A percentile compares a stretch with the other conserved stretches of the same genome.
These are phyloP conservation scores for Homarus gammarus DNA, from an alignment of 2,888 invertebrate genomes.

Conservation along the genomic window DNA sequence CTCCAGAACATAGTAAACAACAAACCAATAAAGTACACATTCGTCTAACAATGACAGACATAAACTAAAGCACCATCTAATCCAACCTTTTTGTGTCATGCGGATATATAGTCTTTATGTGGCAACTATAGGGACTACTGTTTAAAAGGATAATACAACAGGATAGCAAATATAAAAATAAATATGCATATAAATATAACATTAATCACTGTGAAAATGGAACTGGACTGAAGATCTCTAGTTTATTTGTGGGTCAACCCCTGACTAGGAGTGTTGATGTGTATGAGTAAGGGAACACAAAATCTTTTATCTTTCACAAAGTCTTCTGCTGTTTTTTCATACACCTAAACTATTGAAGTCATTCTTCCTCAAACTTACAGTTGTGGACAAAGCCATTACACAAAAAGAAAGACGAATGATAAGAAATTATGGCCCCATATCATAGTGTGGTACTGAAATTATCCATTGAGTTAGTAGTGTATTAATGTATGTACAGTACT, in stretches of 20 bases:
- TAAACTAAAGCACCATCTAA: constrained; percentile 61
- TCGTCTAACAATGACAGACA: constrained; percentile 51
- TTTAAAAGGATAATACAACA: constrained; percentile 39
- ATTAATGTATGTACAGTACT: not conserved
- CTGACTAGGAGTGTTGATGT: not conserved
- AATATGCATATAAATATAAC: constrained; percentile 3
- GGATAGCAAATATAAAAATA: constrained; percentile 12
- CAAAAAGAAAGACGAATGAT: not conserved
- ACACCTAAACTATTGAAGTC: not conserved
- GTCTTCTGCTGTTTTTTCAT: not conserved
- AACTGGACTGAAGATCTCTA: not conserved
- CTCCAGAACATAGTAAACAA: constrained; percentile 30
- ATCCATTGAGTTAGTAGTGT: not conserved
- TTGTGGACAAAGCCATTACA: not conserved
- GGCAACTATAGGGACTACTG: constrained; percentile 28
- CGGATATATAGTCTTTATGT: constrained; percentile 18
- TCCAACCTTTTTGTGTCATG: constrained; percentile 47
- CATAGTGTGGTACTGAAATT: not conserved
- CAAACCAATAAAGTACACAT: constrained; percentile 36
- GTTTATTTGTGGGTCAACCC: not conserved
- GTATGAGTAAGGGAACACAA: not conserved
- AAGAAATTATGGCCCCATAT: not conserved
- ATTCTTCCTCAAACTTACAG: not conserved
- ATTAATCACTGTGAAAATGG: not conserved
- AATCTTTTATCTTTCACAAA: not conserved